Conservation (phyloP, 2,113 vertebrate species). For the Anarhynchus alexandrinus region DNA sequence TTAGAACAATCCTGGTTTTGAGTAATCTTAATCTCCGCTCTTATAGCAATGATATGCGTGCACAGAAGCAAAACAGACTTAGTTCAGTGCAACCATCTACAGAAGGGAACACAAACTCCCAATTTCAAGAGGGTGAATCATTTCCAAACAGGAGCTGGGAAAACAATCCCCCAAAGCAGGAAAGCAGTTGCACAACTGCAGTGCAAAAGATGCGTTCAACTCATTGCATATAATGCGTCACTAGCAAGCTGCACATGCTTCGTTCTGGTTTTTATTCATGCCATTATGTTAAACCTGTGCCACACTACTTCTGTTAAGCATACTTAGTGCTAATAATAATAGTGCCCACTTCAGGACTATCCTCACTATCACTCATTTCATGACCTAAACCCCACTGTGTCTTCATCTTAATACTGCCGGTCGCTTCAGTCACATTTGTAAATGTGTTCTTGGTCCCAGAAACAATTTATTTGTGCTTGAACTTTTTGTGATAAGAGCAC, state of each 20-base stretch:
- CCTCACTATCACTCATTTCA: background rate
- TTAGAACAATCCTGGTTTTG: background rate
- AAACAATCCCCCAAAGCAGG: background rate
- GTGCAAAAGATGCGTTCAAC: background rate
- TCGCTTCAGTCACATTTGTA: constrained; percentile 28
- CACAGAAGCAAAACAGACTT: background rate
- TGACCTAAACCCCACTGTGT: background rate
- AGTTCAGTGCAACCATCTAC: background rate
- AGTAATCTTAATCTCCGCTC: background rate
- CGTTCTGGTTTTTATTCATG: background rate
- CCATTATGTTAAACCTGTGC: background rate
- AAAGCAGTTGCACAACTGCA: background rate
- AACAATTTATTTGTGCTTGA: constrained; percentile 38
- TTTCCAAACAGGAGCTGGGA: background rate
- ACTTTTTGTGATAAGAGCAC: background rate
- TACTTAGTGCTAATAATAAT: background rate
- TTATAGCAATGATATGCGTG: background rate
- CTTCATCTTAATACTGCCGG: constrained; percentile 1
- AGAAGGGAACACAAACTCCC: background rate
- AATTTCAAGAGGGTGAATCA: background rate
- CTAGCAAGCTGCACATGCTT: background rate
- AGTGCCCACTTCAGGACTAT: background rate
- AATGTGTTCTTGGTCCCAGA: constrained; percentile 37
- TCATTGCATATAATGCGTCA: background rate
- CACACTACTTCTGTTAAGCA: background rate